Evolutionary conservation across 1,140 invertebrate genomes (phyloP).

Genomic region (Manduca sexta): DNA sequence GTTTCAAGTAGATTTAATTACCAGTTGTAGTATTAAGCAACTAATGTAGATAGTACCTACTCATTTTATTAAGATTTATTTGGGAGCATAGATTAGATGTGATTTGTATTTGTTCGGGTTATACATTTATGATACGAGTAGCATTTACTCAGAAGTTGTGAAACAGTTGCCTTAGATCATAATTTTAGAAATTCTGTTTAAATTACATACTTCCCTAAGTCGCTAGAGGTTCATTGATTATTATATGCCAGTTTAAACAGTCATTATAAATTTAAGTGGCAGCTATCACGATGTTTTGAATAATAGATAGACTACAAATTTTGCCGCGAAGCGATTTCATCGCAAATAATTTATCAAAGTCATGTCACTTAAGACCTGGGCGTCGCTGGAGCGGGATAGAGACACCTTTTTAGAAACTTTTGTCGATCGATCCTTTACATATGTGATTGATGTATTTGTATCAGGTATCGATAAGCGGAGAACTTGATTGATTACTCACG

Average conservation of each 20-base stretch:
- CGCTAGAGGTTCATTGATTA: no score
- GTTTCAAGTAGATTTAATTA: no score
- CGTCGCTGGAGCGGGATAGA: conserved; percentile 21
- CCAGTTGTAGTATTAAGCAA: no score
- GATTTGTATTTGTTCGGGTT: no score
- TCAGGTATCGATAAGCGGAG: conserved; percentile 9
- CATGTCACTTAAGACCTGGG: conserved; percentile 24
- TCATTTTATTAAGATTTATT: no score
- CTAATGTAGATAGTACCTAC: no score
- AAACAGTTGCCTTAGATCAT: no score
- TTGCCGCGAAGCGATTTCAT: conserved; percentile 13
- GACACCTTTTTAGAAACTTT: conserved; percentile 36
- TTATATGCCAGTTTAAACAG: neutral
- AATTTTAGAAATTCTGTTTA: no score
- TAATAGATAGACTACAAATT: conserved; percentile 8
- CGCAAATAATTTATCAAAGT: conserved; percentile 44
- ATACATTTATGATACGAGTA: no score
- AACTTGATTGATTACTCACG: neutral
- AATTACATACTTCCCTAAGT: no score
- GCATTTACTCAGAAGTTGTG: no score
- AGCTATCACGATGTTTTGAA: conserved; percentile 1
- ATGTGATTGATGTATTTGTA: conserved; percentile 31
- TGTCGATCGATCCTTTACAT: conserved; percentile 25
- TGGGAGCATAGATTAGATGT: no score
- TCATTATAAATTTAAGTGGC: conserved; percentile 1